Conservation (phyloP, 2,888 invertebrate genomes). For the Drosophila peninsularis region DNA sequence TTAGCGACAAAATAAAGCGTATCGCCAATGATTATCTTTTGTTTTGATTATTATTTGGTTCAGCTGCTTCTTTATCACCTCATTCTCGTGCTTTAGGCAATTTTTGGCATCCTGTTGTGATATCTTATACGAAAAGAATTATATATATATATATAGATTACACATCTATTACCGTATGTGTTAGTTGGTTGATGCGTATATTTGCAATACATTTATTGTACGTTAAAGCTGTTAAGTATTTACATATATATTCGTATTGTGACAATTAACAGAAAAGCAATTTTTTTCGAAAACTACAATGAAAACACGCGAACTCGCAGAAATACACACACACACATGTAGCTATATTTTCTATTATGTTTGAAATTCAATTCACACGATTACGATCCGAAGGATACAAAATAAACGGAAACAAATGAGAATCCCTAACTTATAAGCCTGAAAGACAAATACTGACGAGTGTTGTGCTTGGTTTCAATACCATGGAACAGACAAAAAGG, state of each 20-base stretch:
- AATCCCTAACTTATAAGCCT: slow-evolving; percentile 55
- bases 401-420: slow-evolving; percentile 24
- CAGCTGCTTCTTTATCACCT: slow-evolving; percentile 39
- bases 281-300: slow-evolving; percentile 46
- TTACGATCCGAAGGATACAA: slow-evolving; percentile 57
- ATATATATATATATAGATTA: slow-evolving; percentile 38
- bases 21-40: slow-evolving; percentile 61
- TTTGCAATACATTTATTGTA: slow-evolving; percentile 65
- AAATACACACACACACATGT: slow-evolving; percentile 9
- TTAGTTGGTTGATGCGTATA: slow-evolving; percentile 52
- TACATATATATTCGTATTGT: slow-evolving; percentile 67
- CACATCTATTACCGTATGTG: slow-evolving; percentile 49
- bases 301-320: slow-evolving; percentile 1
- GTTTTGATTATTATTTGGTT: slow-evolving; percentile 25
- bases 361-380: slow-evolving; percentile 39
- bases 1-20: slow-evolving; percentile 73
- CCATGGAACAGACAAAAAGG: slow-evolving; percentile 54
- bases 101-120: slow-evolving; percentile 73
- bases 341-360: slow-evolving; percentile 45
- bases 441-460: slow-evolving; percentile 54
- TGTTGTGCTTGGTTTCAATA: slow-evolving; percentile 68
- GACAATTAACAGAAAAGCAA: slow-evolving; percentile 75
- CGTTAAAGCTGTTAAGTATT: slow-evolving; percentile 72
- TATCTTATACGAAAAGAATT: slow-evolving; percentile 50
- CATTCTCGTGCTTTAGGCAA: slow-evolving; percentile 69